A percentile compares a stretch with the other conserved stretches of the same genome.
Evolutionary conservation across 1,140 invertebrate genomes (phyloP).

Genomic region (Drosophila baimaii): DNA sequence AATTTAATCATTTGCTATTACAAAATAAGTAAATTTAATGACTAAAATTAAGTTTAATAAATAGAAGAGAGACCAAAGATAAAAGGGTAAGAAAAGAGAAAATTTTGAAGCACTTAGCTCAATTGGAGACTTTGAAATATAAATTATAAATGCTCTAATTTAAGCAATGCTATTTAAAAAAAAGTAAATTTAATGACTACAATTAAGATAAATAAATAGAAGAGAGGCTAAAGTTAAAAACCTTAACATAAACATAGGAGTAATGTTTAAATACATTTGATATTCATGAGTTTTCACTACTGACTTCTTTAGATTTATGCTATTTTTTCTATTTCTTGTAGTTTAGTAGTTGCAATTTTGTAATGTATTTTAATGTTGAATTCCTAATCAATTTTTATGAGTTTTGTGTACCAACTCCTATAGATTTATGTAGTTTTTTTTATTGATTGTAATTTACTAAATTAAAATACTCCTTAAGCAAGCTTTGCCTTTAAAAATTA

Average conservation of each 20-base stretch:
- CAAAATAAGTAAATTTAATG: neutral
- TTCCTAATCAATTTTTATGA: no score
- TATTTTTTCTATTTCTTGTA: conserved; percentile 7
- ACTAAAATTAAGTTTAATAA: neutral
- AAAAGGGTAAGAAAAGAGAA: neutral
- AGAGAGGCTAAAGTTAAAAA: no score
- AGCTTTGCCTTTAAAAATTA: neutral
- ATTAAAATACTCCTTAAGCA: conserved; percentile 5
- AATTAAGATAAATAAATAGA: neutral
- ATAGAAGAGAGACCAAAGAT: no score
- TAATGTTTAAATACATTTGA: no score
- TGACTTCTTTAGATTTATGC: neutral
- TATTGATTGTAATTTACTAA: conserved; percentile 1
- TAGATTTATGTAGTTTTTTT: neutral
- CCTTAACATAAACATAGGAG: no score
- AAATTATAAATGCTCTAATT: neutral
- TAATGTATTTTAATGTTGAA: no score
- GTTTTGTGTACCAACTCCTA: no score
- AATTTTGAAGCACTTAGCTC: neutral
- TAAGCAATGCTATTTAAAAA: neutral
- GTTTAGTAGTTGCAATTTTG: no score
- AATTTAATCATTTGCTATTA: neutral
- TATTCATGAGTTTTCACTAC: neutral
- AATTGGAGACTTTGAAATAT: neutral
- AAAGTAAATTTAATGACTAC: neutral